phyloP scores from a whole-genome alignment of 2,888 invertebrate species.

The Zaprionus bogoriensis region DNA sequence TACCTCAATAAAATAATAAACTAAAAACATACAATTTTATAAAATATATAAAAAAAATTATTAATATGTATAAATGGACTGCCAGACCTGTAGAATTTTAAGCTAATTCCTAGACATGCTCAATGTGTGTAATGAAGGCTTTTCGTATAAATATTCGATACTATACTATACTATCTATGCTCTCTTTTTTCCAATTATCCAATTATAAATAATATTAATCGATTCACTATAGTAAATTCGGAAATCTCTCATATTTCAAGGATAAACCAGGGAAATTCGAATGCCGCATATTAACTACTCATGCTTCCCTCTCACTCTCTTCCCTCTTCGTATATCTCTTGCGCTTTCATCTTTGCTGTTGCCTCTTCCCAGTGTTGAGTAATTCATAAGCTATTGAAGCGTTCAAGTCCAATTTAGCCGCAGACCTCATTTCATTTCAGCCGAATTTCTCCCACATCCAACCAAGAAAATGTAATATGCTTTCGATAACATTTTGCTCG shows the following conservation, averaged over 20 bases:
- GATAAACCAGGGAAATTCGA: neutral
- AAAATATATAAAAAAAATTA: too few relatives aligned
- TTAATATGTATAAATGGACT: too few relatives aligned
- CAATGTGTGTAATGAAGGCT: too few relatives aligned
- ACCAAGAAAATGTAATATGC: conserved; percentile 54
- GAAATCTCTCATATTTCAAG: neutral
- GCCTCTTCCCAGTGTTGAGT: neutral
- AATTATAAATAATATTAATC: neutral
- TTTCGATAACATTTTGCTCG: conserved; percentile 71
- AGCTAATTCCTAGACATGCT: too few relatives aligned
- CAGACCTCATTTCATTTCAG: conserved; percentile 26
- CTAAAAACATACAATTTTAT: too few relatives aligned
- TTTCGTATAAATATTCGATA: too few relatives aligned
- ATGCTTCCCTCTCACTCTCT: neutral
- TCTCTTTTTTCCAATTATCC: too few relatives aligned
- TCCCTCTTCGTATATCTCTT: neutral
- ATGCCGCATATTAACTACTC: neutral
- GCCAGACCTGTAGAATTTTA: too few relatives aligned
- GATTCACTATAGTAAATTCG: neutral
- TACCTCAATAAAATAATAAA: too few relatives aligned
- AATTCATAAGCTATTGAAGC: conserved; percentile 56
- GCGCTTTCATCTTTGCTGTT: neutral
- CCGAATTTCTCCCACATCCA: conserved; percentile 19
- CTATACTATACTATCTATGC: too few relatives aligned
- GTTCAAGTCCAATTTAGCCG: conserved; percentile 43